Evolutionary conservation across 92 coral and sea anemone genomes (phyloP).

Genomic region (Bergia sp.): DNA sequence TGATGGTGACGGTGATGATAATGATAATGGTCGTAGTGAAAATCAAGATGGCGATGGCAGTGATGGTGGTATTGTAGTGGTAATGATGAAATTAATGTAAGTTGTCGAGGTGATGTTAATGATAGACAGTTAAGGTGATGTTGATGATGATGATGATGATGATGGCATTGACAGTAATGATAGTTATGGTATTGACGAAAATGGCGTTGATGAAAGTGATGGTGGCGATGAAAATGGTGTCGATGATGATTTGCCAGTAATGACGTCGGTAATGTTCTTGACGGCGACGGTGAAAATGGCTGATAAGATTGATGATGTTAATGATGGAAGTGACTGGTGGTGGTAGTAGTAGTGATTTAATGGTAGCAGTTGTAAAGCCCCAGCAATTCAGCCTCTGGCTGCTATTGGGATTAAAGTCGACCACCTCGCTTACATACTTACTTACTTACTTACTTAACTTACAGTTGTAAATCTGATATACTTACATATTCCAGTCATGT

Average conservation of each 20-base stretch:
- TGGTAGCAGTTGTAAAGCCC: background rate
- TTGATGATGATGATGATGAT: background rate
- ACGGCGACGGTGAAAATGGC: no score
- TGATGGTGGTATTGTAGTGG: background rate
- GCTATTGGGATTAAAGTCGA: no score
- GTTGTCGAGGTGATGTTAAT: background rate
- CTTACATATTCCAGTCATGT: background rate
- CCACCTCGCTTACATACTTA: no score
- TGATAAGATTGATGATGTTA: background rate
- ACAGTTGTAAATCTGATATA: background rate
- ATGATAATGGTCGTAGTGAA: background rate
- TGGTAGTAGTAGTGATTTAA: background rate
- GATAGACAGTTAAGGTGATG: background rate
- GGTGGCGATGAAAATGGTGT: no score
- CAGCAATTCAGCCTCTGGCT: no score
- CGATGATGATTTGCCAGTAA: no score
- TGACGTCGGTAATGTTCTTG: no score
- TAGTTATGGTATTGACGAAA: background rate
- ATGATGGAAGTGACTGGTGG: background rate
- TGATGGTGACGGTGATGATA: background rate
- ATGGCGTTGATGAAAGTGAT: no score
- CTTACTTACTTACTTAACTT: no score
- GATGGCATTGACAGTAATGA: background rate
- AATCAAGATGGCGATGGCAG: background rate
- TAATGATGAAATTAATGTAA: no score